These are phyloP conservation scores for Leucopsar rothschildi DNA, from an alignment of 2,113 vertebrate species.

Conservation along the genomic window DNA sequence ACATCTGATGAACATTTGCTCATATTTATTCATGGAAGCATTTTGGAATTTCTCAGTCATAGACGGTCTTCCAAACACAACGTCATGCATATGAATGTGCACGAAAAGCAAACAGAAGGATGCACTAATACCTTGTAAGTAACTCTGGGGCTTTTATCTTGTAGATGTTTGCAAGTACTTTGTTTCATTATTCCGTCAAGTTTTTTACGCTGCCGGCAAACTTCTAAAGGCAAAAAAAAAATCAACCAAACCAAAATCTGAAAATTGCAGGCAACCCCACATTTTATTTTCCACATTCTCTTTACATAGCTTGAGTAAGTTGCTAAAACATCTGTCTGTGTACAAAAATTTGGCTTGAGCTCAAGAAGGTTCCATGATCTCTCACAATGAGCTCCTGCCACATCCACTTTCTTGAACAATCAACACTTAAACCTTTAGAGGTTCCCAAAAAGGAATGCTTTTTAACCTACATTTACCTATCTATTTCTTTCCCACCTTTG, in stretches of 20 bases:
- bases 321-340: not conserved
- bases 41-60: constrained; percentile 3
- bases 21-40: constrained; percentile 3
- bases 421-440: not conserved
- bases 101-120: constrained; percentile 7
- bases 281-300: not conserved
- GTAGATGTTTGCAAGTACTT: not conserved
- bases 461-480: not conserved
- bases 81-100: not conserved
- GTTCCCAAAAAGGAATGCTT: not conserved
- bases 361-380: not conserved
- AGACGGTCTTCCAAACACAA: constrained; percentile 1
- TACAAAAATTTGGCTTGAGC: not conserved
- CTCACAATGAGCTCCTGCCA: not conserved
- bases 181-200: not conserved
- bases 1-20: constrained; percentile 52
- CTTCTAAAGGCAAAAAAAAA: not conserved
- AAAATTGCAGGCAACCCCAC: not conserved
- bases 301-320: not conserved
- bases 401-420: not conserved
- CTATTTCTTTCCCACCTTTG: not conserved
- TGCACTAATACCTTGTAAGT: not conserved
- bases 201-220: not conserved
- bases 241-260: not conserved
- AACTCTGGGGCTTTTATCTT: constrained; percentile 1